Evolutionary conservation across 2,797 vertebrate species (phyloP), one percentile per base, ranked within the genome.

Genomic region (Gambelia wislizenii): DNA sequence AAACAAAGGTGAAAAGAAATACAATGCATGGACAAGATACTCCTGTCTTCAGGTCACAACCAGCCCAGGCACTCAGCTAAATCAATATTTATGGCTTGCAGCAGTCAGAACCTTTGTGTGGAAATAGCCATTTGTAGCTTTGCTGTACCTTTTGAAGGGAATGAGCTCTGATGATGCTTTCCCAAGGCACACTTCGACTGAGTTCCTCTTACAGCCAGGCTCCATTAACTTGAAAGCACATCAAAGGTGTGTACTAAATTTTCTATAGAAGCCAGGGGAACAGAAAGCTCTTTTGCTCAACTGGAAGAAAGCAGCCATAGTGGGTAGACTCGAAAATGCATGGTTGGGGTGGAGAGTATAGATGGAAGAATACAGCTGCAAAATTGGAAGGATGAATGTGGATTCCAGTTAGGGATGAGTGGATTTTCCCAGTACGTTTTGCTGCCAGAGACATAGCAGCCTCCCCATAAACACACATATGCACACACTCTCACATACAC

Each of bases 51-150:
- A 36, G 54, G 80, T 82, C 80, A 67, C 18, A 44, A 25, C 20
- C 27, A 67, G 78, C 47, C 33, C 72, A 89, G 89, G 74, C 85
- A 83, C 61, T 89, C 56, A 61, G 87, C 89, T 92, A 91, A 92
- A 91, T 93, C 80, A 88, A 44, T n/a, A 54, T 64, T 47, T 81
- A 86, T 70, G 39, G 80, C 47, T 87, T 67, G 49, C 61, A 83
- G 8, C 39, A 13, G 33, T 49, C 56, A 74, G 56, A 75, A 33
- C 54, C 18, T 54, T 85, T 49, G 69, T 79, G 25, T 81, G 70
- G 89, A 86, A 86, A 76, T 27, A 67, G 79, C 69, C 78, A 76
- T 89, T 76, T 86, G 70, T 30, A 44, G 59, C 18, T 8, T 3
- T 14, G 22, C 6, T 8, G 9, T 64, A 52, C 47, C 47, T 83